Evolutionary conservation across 1,140 invertebrate species (phyloP).

Genomic region (Steinernema khuongi): DNA sequence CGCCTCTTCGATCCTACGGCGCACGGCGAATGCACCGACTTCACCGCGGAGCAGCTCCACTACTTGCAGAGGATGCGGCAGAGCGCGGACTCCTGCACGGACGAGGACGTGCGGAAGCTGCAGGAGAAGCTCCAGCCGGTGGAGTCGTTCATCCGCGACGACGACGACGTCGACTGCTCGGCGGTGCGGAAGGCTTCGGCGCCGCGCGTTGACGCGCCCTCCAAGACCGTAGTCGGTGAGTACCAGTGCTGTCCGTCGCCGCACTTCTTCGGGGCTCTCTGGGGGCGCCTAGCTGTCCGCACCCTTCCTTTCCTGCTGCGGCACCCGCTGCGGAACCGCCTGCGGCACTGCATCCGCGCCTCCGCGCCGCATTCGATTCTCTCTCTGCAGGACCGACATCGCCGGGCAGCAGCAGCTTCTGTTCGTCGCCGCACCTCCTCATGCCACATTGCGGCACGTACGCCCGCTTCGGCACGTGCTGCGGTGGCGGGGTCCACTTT

Average conservation of each 20-base stretch:
- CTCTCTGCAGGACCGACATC: neutral
- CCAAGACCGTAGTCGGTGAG: neutral
- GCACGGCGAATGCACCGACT: too few relatives aligned
- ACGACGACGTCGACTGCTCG: neutral
- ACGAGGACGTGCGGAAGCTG: neutral
- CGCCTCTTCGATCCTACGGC: neutral
- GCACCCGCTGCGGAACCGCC: too few relatives aligned
- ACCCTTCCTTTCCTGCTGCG: neutral
- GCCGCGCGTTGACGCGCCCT: neutral
- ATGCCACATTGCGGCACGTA: constrained; percentile 2
- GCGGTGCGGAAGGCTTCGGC: neutral
- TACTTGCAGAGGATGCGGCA: too few relatives aligned
- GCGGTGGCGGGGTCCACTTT: neutral
- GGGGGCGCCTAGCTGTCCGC: neutral
- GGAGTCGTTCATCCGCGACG: neutral
- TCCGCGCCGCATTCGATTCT: neutral
- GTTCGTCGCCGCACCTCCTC: neutral
- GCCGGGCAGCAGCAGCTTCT: neutral
- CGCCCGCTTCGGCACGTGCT: neutral
- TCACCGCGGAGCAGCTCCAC: neutral
- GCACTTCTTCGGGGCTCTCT: neutral
- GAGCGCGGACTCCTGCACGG: neutral
- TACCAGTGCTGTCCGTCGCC: neutral
- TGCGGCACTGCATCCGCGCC: neutral
- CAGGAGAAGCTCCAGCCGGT: neutral